Evolutionary conservation across 53 echinoderm and acorn worm genomes (phyloP).

Genomic region (Mesocentrotus franciscanus): DNA sequence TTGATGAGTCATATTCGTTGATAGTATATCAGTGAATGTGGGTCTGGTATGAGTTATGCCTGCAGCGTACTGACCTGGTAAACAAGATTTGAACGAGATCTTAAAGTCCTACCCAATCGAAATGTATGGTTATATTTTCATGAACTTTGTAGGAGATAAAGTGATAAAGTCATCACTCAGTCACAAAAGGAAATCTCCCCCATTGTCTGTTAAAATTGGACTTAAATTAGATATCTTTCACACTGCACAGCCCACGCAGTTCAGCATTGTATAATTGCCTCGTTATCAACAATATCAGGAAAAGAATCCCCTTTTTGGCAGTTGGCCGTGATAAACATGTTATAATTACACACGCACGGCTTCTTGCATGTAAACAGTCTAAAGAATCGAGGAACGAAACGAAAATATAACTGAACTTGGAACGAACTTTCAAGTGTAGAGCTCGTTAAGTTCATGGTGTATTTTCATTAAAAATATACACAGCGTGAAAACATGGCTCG

Average conservation of each 20-base stretch:
- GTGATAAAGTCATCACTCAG: background rate
- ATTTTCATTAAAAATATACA: background rate
- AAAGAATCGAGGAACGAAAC: background rate
- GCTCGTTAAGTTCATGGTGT: background rate
- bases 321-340: background rate
- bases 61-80: background rate
- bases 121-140: background rate
- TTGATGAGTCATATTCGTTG: background rate
- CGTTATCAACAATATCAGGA: slow-evolving; percentile 1
- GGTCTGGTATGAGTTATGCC: background rate
- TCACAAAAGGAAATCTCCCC: background rate
- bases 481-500: background rate
- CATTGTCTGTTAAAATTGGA: background rate
- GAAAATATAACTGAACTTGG: slow-evolving; percentile 7
- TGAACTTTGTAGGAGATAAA: background rate
- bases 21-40: background rate
- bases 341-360: background rate
- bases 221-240: background rate
- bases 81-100: background rate
- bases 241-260: background rate
- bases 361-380: background rate
- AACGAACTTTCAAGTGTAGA: slow-evolving; percentile 7
- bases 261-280: background rate
- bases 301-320: background rate
- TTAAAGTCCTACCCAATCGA: background rate